Evolutionary conservation across 2,888 invertebrate genomes (phyloP), one percentile per base, ranked within the genome.

Genomic region (Cactoblastis cactorum): DNA sequence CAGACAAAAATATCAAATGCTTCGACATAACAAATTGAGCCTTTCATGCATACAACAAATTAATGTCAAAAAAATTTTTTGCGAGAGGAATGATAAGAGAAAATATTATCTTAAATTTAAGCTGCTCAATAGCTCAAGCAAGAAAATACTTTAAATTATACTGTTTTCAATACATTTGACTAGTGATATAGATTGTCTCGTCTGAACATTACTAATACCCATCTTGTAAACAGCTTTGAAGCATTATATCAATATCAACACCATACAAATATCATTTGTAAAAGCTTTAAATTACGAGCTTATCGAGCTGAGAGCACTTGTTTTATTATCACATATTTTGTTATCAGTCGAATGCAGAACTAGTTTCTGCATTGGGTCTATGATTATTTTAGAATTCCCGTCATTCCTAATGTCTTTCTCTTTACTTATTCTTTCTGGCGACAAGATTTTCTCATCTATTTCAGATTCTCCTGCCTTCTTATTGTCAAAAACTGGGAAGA

Each of bases 261-360:
- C 71, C 68, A 66, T 79, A 81, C 74, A 83, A 84, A 77, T 74
- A 68, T 70, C 55, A 62, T 71, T 69, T 72, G 68, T 78, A 82
- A 75, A 80, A 80, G 81, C 79, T 71, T 74, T 76, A 71, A 73
- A 77, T 80, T 85, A 85, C 65, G 83, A 80, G 73, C 82, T 83
- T 81, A 85, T 74, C 71, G 88, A 84, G 82, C 83, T 84, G 80
- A 88, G 80, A 76, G 84, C 82, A 80, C 83, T 87, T 74, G 80
- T 71, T 59, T 84, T 86, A 83, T 79, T 89, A 89, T 89, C 89
- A 89, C 89, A 89, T 81, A 85, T 76, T 76, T 84, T 83, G 71
- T 83, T 89, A 83, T 89, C 89, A 88, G 89, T 89, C 89, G 88
- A 75, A 77, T 81, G 86, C 85, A 89, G 77, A 77, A 81, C 83